phyloP scores from a whole-genome alignment of 53 echinoderm and acorn worm species.

The Hippasteria phrygiana region DNA sequence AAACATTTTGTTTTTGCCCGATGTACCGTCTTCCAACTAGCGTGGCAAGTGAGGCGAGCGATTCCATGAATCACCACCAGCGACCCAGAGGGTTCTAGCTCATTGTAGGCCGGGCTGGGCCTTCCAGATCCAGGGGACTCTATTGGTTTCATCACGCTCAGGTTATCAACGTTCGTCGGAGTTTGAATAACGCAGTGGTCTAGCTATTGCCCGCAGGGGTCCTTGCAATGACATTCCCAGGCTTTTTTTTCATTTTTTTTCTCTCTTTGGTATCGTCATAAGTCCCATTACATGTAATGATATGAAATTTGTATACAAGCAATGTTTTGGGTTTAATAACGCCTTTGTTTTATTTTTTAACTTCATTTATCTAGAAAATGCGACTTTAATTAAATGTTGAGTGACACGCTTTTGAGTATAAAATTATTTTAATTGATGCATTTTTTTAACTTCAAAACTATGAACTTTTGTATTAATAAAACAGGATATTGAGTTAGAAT shows the following conservation, averaged over 20 bases:
- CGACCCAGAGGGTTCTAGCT: not conserved
- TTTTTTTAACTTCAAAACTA: too few species aligned
- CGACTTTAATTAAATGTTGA: too few species aligned
- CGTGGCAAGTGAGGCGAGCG: not conserved
- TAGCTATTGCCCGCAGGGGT: not conserved
- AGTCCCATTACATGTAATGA: conserved; percentile 8
- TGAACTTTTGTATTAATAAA: too few species aligned
- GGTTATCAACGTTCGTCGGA: conserved; percentile 44
- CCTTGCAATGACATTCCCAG: conserved; percentile 25
- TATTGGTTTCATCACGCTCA: not conserved
- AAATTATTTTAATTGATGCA: too few species aligned
- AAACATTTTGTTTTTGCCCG: too few species aligned
- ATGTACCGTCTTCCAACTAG: not conserved
- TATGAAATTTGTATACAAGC: not conserved
- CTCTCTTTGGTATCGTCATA: not conserved
- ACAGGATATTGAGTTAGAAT: too few species aligned
- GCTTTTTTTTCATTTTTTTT: not conserved
- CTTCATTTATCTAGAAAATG: too few species aligned
- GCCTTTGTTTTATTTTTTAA: too few species aligned
- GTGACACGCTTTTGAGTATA: too few species aligned
- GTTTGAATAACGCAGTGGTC: conserved; percentile 18
- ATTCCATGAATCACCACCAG: conserved; percentile 43
- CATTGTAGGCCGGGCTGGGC: not conserved
- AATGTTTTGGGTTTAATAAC: not conserved
- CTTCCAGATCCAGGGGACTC: not conserved